phyloP scores from a whole-genome alignment of 1,140 invertebrate genomes.

The Leptopilina clavipes region DNA sequence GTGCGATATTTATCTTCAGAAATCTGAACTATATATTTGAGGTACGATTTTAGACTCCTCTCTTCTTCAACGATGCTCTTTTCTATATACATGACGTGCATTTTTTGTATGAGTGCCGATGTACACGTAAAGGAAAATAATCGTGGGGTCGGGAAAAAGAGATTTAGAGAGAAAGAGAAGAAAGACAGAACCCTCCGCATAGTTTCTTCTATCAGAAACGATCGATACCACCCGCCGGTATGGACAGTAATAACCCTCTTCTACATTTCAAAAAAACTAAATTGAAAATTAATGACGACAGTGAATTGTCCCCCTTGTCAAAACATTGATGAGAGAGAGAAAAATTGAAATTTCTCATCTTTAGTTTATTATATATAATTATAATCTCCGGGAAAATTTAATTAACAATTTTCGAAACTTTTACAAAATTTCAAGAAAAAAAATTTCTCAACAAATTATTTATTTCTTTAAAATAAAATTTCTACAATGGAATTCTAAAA shows the following conservation, averaged over 20 bases:
- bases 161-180: constrained; percentile 44
- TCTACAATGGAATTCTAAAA: too few relatives aligned
- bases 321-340: neutral
- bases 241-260: constrained; percentile 54
- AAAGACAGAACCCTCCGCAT: constrained; percentile 45
- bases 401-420: too few relatives aligned
- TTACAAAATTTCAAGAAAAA: too few relatives aligned
- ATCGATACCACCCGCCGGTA: constrained; percentile 56
- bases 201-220: constrained; percentile 58
- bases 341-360: neutral
- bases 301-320: constrained; percentile 35
- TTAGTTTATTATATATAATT: too few relatives aligned
- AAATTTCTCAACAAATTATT: too few relatives aligned
- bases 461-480: too few relatives aligned
- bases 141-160: constrained; percentile 34
- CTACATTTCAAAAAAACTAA: constrained; percentile 49
- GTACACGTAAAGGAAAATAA: constrained; percentile 44
- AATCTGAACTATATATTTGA: too few relatives aligned
- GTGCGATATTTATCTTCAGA: too few relatives aligned
- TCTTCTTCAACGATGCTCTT: too few relatives aligned
- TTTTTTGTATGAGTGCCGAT: neutral
- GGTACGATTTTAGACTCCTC: too few relatives aligned
- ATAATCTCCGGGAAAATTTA: too few relatives aligned
- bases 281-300: constrained; percentile 52
- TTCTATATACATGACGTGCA: too few relatives aligned